phyloP scores from a whole-genome alignment of 2,113 vertebrate genomes.

The Sylvietta virens region DNA sequence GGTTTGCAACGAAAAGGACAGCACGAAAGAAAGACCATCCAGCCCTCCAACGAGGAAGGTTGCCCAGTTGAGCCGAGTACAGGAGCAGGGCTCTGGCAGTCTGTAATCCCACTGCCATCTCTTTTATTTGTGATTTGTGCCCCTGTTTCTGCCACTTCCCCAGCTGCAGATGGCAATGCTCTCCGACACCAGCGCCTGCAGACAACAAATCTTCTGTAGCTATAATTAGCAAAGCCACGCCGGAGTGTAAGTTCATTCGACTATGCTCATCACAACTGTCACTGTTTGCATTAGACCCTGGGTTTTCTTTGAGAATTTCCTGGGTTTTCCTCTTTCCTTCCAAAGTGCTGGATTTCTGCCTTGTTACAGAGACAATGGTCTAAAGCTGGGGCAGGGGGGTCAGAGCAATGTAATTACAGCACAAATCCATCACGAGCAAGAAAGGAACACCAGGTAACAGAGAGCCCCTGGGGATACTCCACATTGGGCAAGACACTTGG shows the following conservation, averaged over 20 bases:
- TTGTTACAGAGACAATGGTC: accelerated
- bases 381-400: accelerated
- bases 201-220: background rate
- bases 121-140: background rate
- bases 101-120: background rate
- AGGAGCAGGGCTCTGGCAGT: background rate
- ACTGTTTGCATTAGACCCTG: background rate
- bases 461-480: background rate
- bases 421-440: accelerated
- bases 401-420: background rate
- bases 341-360: background rate
- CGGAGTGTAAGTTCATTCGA: background rate
- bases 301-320: background rate
- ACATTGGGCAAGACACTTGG: background rate
- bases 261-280: background rate
- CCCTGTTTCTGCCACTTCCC: background rate
- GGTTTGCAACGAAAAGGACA: background rate
- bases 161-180: background rate
- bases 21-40: background rate
- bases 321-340: background rate
- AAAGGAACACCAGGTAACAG: background rate
- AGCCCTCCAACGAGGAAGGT: background rate
- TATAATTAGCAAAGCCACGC: background rate
- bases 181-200: background rate
- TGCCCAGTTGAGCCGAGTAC: accelerated